A percentile compares a stretch with the other conserved stretches of the same genome.
Evolutionary conservation across 2,888 invertebrate species (phyloP).

Genomic region (Standfussiana lucernea): DNA sequence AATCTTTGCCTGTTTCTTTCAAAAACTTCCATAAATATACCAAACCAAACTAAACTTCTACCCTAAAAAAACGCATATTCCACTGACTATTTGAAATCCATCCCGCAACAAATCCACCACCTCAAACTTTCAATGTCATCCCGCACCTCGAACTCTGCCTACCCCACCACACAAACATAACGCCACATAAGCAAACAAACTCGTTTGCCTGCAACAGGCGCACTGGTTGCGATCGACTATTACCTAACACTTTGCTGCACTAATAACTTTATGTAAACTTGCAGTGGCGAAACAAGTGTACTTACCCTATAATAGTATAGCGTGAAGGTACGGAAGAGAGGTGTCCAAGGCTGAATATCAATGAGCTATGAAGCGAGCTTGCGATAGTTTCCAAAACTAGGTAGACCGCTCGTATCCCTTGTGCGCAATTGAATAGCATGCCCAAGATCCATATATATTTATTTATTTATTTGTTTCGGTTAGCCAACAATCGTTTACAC

Average conservation of each 20-base stretch:
- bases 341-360: background rate
- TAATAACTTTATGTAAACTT: constrained; percentile 47
- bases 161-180: constrained; percentile 21
- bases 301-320: constrained; percentile 21
- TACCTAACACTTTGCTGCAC: constrained; percentile 59
- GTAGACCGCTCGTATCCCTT: background rate
- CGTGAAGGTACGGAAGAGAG: constrained; percentile 5
- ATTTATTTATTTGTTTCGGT: too few species aligned
- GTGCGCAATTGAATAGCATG: background rate
- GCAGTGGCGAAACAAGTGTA: constrained; percentile 40
- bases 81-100: background rate
- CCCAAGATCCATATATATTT: too few species aligned
- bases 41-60: too few species aligned
- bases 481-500: too few species aligned
- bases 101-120: background rate
- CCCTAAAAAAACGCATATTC: background rate
- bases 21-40: too few species aligned
- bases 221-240: constrained; percentile 35
- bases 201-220: constrained; percentile 34
- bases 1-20: background rate
- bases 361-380: background rate
- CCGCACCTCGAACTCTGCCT: background rate
- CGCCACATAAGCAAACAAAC: constrained; percentile 39
- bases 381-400: background rate
- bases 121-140: constrained; percentile 3